Evolutionary conservation across 1,140 invertebrate species (phyloP).

Genomic region (Drosophila funebris): DNA sequence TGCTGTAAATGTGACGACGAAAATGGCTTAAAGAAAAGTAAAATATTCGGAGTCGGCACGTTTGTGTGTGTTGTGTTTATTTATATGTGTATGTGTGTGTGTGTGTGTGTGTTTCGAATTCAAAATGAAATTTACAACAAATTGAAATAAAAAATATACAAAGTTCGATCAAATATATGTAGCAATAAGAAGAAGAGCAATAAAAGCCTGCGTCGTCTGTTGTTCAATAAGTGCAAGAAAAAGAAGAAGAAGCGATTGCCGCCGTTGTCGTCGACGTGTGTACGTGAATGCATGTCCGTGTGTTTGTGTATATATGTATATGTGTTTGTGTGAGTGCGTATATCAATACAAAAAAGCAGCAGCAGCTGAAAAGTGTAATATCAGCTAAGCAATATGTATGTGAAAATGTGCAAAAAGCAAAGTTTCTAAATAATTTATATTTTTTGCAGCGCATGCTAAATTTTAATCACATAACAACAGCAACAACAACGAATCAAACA

Average conservation of each 20-base stretch:
- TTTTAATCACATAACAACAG: conserved; percentile 34
- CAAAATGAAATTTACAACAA: conserved; percentile 42
- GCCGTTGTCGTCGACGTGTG: conserved; percentile 23
- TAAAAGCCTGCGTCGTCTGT: conserved; percentile 28
- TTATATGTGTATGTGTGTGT: background rate
- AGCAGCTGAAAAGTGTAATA: conserved; percentile 56
- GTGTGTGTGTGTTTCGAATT: conserved; percentile 18
- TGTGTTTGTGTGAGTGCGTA: conserved; percentile 32
- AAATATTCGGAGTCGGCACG: conserved; percentile 45
- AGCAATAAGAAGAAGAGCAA: conserved; percentile 19
- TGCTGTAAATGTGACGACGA: conserved; percentile 74
- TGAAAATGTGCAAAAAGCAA: conserved; percentile 28
- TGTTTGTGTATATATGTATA: conserved; percentile 20
- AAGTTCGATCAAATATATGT: conserved; percentile 15
- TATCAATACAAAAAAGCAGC: conserved; percentile 40
- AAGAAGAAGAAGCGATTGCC: conserved; percentile 20
- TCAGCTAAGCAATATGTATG: conserved; percentile 18
- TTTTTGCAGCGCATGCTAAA: conserved; percentile 51
- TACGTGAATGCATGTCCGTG: conserved; percentile 3
- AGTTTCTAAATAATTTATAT: conserved; percentile 35
- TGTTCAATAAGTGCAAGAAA: conserved; percentile 49
- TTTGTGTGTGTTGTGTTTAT: conserved; percentile 21
- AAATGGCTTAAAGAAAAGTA: conserved; percentile 68
- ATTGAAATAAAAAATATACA: conserved; percentile 26
- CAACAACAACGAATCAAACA: conserved; percentile 36